Conservation (phyloP, 2,113 vertebrate genomes). For the Phylloscopus whistleri region DNA sequence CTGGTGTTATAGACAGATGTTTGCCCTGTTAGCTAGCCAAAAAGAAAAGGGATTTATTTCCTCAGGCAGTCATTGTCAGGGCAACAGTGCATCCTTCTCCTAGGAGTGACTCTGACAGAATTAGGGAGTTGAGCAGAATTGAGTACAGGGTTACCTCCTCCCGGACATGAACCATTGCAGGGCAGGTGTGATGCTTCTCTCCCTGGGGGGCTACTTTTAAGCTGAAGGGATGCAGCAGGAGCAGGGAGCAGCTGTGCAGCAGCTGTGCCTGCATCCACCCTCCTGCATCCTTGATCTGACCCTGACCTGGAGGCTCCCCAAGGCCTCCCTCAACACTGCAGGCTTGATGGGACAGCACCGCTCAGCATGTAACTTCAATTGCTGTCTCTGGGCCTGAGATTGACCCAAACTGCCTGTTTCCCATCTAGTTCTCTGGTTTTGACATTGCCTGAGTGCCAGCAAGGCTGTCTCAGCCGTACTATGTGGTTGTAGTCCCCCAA, state of each 20-base stretch:
- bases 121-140: rapidly evolving
- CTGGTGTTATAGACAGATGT: background rate
- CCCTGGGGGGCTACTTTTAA: background rate
- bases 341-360: rapidly evolving
- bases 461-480: background rate
- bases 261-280: background rate
- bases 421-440: background rate
- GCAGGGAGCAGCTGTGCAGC: background rate
- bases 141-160: background rate
- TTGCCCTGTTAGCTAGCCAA: background rate
- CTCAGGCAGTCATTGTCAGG: background rate
- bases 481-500: rapidly evolving
- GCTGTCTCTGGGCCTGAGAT: background rate
- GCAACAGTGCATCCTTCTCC: background rate
- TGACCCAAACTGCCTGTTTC: background rate
- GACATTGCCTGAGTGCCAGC: background rate
- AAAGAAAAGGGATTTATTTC: background rate
- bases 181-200: background rate
- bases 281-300: background rate
- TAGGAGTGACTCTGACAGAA: background rate
- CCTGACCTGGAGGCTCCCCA: background rate
- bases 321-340: background rate
- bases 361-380: rapidly evolving
- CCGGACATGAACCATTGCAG: rapidly evolving
- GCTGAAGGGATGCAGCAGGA: rapidly evolving